Percentiles rank a stretch among this genome's conserved stretches.
These are phyloP conservation scores for Prolemur simus DNA, from an alignment of 2,113 vertebrate species.

Conservation along the genomic window DNA sequence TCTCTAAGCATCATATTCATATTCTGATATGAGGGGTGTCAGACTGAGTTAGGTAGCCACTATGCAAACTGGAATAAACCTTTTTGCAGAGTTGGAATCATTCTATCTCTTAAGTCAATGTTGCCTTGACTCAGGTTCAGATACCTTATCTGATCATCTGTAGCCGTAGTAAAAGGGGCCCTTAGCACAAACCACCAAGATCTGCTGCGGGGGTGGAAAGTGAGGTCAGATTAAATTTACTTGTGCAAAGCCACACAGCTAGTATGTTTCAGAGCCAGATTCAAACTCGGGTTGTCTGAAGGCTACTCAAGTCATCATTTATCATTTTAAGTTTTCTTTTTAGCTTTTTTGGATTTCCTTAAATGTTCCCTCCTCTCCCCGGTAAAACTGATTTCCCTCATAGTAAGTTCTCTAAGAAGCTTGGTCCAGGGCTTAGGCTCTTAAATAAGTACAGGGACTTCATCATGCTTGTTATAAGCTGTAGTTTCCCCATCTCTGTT, in stretches of 20 bases:
- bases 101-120: neutral
- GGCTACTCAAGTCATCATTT: neutral
- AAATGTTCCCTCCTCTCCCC: neutral
- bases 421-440: neutral
- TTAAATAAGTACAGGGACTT: neutral
- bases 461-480: neutral
- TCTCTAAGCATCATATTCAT: neutral
- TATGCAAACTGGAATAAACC: neutral
- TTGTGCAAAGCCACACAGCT: neutral
- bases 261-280: neutral
- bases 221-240: neutral
- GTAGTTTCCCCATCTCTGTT: neutral
- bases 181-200: neutral
- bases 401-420: neutral
- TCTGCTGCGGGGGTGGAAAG: neutral
- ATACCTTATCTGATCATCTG: neutral
- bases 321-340: neutral
- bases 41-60: neutral
- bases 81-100: neutral
- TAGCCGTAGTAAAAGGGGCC: neutral
- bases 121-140: neutral
- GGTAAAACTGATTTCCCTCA: neutral
- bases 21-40: neutral
- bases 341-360: neutral
- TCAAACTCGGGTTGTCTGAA: neutral